Conservation (phyloP, 2,113 vertebrate genomes). For the Gymnocephalus cernua region DNA sequence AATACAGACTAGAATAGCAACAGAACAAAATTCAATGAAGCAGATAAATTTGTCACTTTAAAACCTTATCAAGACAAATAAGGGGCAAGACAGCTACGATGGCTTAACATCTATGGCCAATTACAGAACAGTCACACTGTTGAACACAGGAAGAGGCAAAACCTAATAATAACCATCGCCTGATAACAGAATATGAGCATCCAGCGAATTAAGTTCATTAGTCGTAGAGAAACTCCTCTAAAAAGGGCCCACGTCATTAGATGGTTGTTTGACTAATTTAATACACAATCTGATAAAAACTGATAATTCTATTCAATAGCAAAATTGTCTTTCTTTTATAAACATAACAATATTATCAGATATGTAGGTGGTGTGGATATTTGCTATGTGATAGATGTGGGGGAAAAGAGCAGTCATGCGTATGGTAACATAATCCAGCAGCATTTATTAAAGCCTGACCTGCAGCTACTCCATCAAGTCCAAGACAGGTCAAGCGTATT, state of each 20-base stretch:
- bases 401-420: conserved; percentile 43
- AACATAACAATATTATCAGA: conserved; percentile 10
- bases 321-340: background rate
- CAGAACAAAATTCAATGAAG: conserved; percentile 22
- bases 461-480: conserved; percentile 62
- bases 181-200: conserved; percentile 35
- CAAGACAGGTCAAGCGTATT: conserved; percentile 49
- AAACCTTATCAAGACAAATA: conserved; percentile 35
- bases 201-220: conserved; percentile 5
- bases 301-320: background rate
- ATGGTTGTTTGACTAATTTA: background rate
- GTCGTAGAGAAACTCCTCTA: conserved; percentile 9
- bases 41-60: conserved; percentile 28
- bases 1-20: conserved; percentile 16
- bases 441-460: conserved; percentile 70
- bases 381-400: conserved; percentile 25
- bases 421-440: conserved; percentile 45
- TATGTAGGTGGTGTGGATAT: conserved; percentile 23
- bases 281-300: conserved; percentile 3
- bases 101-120: conserved; percentile 44
- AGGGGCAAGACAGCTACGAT: conserved; percentile 29
- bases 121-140: conserved; percentile 52
- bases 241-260: background rate
- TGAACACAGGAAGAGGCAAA: conserved; percentile 39
- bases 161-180: conserved; percentile 51